Evolutionary conservation across 2,888 invertebrate species (phyloP).

Genomic region (Pristionchus arcanus): DNA sequence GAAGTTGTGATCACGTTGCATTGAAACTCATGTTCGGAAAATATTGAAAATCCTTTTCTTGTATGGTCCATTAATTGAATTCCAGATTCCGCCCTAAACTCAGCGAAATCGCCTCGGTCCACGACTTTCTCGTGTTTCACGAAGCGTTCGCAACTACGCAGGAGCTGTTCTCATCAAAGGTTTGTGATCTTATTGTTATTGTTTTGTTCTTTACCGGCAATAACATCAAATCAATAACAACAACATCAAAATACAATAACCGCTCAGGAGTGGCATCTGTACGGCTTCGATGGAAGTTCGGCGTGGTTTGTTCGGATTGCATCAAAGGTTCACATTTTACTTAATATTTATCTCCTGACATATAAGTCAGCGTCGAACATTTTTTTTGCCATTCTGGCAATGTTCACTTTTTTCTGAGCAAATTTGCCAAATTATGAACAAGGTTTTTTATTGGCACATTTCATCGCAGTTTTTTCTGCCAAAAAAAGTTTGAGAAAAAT

Average conservation of each 20-base stretch:
- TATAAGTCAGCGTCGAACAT: too few relatives aligned
- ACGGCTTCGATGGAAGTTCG: not conserved
- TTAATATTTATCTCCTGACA: too few relatives aligned
- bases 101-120: not conserved
- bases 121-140: slow-evolving; percentile 49
- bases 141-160: not conserved
- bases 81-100: not conserved
- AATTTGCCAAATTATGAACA: too few relatives aligned
- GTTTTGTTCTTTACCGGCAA: not conserved
- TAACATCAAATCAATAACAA: too few relatives aligned
- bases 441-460: too few relatives aligned
- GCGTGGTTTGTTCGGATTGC: slow-evolving; percentile 12
- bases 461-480: too few relatives aligned
- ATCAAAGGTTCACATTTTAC: not conserved
- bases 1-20: too few relatives aligned
- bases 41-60: too few relatives aligned
- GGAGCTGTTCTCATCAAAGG: not conserved
- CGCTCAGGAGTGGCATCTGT: slow-evolving; percentile 41
- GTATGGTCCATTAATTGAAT: not conserved
- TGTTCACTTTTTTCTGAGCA: too few relatives aligned
- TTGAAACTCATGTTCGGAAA: too few relatives aligned
- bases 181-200: not conserved
- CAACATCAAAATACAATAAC: not conserved
- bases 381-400: too few relatives aligned
- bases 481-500: too few relatives aligned